Evolutionary conservation across 2,113 vertebrate genomes (phyloP).

Genomic region (Podiceps cristatus): DNA sequence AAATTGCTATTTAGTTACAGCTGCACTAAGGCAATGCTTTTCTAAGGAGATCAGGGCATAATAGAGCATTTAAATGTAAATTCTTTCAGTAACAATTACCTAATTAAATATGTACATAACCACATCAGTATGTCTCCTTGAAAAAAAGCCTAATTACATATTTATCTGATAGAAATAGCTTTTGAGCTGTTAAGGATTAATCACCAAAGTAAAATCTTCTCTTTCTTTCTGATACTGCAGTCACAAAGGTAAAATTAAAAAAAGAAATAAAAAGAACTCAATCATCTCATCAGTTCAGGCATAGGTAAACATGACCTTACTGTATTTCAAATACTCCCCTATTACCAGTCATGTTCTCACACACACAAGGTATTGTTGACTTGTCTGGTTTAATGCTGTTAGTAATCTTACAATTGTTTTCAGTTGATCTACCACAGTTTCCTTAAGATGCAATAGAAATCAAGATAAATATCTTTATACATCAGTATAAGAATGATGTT

Average conservation of each 20-base stretch:
- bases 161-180: neutral
- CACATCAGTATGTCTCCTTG: neutral
- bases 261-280: neutral
- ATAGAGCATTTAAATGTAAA: slow-evolving; percentile 16
- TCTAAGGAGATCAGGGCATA: neutral
- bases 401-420: neutral
- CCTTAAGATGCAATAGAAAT: neutral
- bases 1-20: neutral
- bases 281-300: neutral
- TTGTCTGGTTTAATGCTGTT: neutral
- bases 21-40: neutral
- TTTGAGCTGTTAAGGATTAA: neutral
- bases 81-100: neutral
- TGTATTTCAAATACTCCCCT: neutral
- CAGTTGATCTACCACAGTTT: neutral
- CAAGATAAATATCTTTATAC: neutral
- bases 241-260: neutral
- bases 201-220: neutral
- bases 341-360: neutral
- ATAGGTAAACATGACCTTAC: neutral
- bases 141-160: neutral
- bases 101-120: slow-evolving; percentile 35
- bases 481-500: neutral
- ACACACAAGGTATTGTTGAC: neutral
- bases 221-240: neutral